A percentile compares a stretch with the other conserved stretches of the same genome.
phyloP scores from a whole-genome alignment of 2,797 vertebrate species.

The Brotula barbata region DNA sequence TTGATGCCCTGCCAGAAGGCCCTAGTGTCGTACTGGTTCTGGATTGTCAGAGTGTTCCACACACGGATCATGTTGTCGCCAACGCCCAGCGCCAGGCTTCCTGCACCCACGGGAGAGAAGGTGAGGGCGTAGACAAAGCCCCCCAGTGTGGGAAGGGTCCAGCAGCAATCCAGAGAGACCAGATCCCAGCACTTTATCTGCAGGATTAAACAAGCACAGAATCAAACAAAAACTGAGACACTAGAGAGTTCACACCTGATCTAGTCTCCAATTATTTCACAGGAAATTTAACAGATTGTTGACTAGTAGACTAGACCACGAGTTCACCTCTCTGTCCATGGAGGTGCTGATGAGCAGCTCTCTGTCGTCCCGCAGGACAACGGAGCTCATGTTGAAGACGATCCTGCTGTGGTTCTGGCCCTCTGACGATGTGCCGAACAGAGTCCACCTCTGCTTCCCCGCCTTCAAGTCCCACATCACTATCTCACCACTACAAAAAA shows the following conservation, averaged over 20 bases:
- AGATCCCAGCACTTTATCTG: constrained; percentile 98
- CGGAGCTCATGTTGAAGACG: constrained; percentile 89
- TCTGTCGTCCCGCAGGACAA: constrained; percentile 72
- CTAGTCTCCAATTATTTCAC: no score
- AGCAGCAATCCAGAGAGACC: constrained; percentile 85
- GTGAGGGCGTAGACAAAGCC: constrained; percentile 90
- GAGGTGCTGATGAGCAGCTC: constrained; percentile 90
- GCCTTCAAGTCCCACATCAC: constrained; percentile 88
- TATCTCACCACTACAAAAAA: constrained; percentile 85
- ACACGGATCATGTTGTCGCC: constrained; percentile 94
- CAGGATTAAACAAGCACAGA: no score
- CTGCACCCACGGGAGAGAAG: constrained; percentile 89
- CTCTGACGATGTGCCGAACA: constrained; percentile 85
- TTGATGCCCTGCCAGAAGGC: constrained; percentile 95
- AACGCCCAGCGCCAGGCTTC: constrained; percentile 90
- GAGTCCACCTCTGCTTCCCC: constrained; percentile 88
- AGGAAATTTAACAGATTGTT: no score
- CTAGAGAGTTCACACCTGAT: no score
- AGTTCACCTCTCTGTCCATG: constrained; percentile 84
- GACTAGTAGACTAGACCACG: no score
- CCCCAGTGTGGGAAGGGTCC: constrained; percentile 92
- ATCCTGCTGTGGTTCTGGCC: constrained; percentile 93
- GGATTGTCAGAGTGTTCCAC: constrained; percentile 90
- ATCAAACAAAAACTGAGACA: no score
- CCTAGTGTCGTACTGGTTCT: constrained; percentile 87